Percentiles rank a stretch among this genome's conserved stretches.
Conservation (phyloP, 2,888 invertebrate species). For the Xanthorhoe spadicearia region DNA sequence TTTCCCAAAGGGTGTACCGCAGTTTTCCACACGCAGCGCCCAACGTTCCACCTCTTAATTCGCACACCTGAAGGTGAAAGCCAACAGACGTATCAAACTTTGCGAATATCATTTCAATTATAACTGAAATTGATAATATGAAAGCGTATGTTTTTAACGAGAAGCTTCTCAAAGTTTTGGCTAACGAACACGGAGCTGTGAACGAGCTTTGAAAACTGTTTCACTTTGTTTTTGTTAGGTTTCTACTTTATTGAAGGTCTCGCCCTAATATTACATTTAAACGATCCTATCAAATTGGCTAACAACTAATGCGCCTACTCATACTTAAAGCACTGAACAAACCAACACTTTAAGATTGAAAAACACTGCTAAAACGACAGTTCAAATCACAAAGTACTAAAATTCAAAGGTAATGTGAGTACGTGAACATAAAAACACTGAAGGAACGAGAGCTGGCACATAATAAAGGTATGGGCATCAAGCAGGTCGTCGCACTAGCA, state of each 20-base stretch:
- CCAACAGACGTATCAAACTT: slow-evolving; percentile 47
- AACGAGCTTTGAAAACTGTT: slow-evolving; percentile 21
- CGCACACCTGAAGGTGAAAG: slow-evolving; percentile 44
- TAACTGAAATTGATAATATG: slow-evolving; percentile 37
- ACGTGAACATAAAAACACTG: slow-evolving; percentile 9
- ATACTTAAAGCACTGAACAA: neutral
- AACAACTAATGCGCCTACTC: neutral
- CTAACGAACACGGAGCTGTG: slow-evolving; percentile 20
- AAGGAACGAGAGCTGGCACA: slow-evolving; percentile 47
- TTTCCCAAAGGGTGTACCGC: slow-evolving; percentile 75
- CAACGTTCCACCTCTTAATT: slow-evolving; percentile 52
- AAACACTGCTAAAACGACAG: neutral
- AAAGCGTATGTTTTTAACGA: slow-evolving; percentile 27
- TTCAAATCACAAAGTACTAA: slow-evolving; percentile 12
- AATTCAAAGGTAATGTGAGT: slow-evolving; percentile 13
- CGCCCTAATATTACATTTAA: slow-evolving; percentile 7
- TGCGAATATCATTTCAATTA: slow-evolving; percentile 47
- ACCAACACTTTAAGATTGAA: neutral
- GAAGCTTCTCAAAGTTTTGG: slow-evolving; percentile 13
- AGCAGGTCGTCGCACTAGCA: slow-evolving; percentile 69
- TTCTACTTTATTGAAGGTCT: slow-evolving; percentile 1
- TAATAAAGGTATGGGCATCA: slow-evolving; percentile 46
- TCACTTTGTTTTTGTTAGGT: slow-evolving; percentile 1
- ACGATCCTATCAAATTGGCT: neutral
- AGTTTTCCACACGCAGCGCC: slow-evolving; percentile 59